Conservation (phyloP, 2,113 vertebrate species). For the Sciurus niger region DNA sequence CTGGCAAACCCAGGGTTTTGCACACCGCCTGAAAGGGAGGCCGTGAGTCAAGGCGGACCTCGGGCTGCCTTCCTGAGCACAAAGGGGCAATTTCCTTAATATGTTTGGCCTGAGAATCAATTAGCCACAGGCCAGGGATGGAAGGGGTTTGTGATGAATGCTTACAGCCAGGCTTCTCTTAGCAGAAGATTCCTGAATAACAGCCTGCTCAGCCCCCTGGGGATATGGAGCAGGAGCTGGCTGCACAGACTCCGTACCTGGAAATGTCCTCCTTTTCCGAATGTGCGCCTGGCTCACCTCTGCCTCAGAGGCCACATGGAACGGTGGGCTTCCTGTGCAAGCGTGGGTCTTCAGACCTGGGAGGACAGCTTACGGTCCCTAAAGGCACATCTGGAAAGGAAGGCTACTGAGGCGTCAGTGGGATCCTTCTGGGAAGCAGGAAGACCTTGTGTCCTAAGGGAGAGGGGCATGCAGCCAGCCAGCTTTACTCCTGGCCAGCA, state of each 20-base stretch:
- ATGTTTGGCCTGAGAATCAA: not conserved
- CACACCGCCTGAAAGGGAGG: accelerated
- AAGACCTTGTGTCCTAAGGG: not conserved
- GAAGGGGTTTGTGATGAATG: not conserved
- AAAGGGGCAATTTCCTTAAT: not conserved
- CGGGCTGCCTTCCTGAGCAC: not conserved
- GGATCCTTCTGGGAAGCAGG: not conserved
- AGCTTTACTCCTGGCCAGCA: too few species aligned
- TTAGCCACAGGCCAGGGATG: too few species aligned
- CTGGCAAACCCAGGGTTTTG: not conserved
- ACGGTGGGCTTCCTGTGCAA: not conserved
- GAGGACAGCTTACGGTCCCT: accelerated
- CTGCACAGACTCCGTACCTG: not conserved
- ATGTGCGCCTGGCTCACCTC: accelerated
- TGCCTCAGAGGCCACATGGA: not conserved
- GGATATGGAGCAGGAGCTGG: not conserved
- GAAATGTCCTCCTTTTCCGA: not conserved
- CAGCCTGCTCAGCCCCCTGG: not conserved
- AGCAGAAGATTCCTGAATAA: not conserved
- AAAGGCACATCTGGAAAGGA: accelerated
- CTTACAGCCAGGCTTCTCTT: not conserved
- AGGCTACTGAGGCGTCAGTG: accelerated
- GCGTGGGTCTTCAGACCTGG: not conserved
- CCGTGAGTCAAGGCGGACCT: not conserved
- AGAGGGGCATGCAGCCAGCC: accelerated